Conservation (phyloP, 1,140 invertebrate genomes). For the Drosophila santomea region DNA sequence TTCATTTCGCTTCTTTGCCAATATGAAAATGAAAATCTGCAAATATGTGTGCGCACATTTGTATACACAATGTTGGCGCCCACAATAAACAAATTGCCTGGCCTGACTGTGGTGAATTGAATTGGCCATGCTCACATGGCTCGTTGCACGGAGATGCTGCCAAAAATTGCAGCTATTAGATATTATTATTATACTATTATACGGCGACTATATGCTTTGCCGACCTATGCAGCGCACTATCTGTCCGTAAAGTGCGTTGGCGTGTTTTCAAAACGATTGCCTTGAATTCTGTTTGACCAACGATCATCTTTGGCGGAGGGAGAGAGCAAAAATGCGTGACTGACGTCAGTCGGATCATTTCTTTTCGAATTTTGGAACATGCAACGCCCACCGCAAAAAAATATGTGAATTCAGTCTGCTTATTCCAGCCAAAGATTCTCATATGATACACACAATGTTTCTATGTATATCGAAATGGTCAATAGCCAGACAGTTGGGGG, state of each 20-base stretch:
- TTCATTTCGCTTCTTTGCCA: constrained; percentile 4
- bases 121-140: constrained; percentile 59
- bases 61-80: constrained; percentile 62
- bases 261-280: constrained; percentile 75
- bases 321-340: constrained; percentile 36
- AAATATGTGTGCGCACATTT: constrained; percentile 34
- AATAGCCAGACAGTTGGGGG: constrained; percentile 45
- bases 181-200: constrained; percentile 45
- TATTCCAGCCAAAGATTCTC: constrained; percentile 53
- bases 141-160: constrained; percentile 55
- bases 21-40: constrained; percentile 17
- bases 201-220: constrained; percentile 22
- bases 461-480: constrained; percentile 35
- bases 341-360: constrained; percentile 64
- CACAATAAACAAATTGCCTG: constrained; percentile 80
- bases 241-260: constrained; percentile 53
- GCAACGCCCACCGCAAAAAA: constrained; percentile 59
- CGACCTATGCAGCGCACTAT: constrained; percentile 27
- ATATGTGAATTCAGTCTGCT: constrained; percentile 25
- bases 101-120: constrained; percentile 70
- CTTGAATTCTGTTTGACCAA: constrained; percentile 63
- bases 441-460: constrained; percentile 13
- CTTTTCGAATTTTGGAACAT: constrained; percentile 54
- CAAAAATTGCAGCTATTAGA: constrained; percentile 66
- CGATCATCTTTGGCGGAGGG: constrained; percentile 10